These are phyloP conservation scores for Encarsia formosa DNA, from an alignment of 2,888 invertebrate species.

Conservation along the genomic window DNA sequence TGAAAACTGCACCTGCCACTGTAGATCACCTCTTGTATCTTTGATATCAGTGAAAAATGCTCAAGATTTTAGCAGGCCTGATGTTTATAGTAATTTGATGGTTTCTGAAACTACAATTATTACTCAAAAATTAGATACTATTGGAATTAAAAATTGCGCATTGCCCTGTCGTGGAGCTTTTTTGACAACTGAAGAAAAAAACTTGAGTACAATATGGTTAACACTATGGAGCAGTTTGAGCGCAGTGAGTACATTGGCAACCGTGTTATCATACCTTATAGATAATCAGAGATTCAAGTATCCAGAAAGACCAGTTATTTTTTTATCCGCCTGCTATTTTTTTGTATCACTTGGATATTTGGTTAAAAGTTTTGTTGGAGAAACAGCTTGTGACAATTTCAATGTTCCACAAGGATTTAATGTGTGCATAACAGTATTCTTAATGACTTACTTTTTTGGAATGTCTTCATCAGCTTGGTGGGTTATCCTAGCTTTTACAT, in stretches of 20 bases:
- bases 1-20: slow-evolving; percentile 71
- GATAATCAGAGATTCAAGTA: slow-evolving; percentile 95
- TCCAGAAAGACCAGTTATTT: slow-evolving; percentile 96
- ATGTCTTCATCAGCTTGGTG: slow-evolving; percentile 99
- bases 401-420: slow-evolving; percentile 72
- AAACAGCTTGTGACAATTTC: slow-evolving; percentile 83
- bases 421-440: slow-evolving; percentile 89
- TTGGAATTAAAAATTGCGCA: slow-evolving; percentile 74
- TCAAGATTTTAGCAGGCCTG: slow-evolving; percentile 55
- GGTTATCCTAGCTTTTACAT: slow-evolving; percentile 94
- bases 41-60: slow-evolving; percentile 56
- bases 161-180: slow-evolving; percentile 89
- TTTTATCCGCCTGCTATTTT: slow-evolving; percentile 94
- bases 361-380: slow-evolving; percentile 77
- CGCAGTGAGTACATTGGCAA: slow-evolving; percentile 92
- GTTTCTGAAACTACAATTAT: slow-evolving; percentile 33
- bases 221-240: slow-evolving; percentile 95
- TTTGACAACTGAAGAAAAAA: slow-evolving; percentile 86
- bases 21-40: slow-evolving; percentile 65
- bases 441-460: slow-evolving; percentile 96
- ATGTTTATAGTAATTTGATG: slow-evolving; percentile 27
- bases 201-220: slow-evolving; percentile 94
- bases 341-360: slow-evolving; percentile 91
- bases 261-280: slow-evolving; percentile 94
- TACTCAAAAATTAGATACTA: slow-evolving; percentile 48